These are phyloP conservation scores for Lepidonotus clava DNA, from an alignment of 2,888 invertebrate species.

Conservation along the genomic window DNA sequence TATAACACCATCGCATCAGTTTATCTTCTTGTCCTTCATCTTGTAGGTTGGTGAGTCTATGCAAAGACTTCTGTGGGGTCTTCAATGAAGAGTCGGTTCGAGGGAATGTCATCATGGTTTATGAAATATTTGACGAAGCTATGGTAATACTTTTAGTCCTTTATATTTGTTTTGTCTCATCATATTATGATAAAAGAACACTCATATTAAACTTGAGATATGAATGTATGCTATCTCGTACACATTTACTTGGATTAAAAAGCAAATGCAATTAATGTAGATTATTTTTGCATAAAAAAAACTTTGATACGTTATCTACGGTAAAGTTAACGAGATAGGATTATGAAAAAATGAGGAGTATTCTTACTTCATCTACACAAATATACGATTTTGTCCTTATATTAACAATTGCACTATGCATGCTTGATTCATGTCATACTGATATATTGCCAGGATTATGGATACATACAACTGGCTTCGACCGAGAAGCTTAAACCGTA, in stretches of 20 bases:
- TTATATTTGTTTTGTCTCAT: too few species aligned
- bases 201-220: too few species aligned
- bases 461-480: constrained; percentile 73
- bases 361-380: not conserved
- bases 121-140: constrained; percentile 74
- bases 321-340: too few species aligned
- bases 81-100: constrained; percentile 73
- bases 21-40: not conserved
- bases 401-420: too few species aligned
- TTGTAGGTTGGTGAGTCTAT: constrained; percentile 72
- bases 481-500: constrained; percentile 76
- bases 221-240: too few species aligned
- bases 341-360: not conserved
- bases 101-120: constrained; percentile 71
- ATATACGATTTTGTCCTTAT: too few species aligned
- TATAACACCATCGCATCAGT: not conserved
- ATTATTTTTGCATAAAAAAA: too few species aligned
- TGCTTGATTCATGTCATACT: not conserved
- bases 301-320: too few species aligned
- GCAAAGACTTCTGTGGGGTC: constrained; percentile 78
- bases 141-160: too few species aligned
- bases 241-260: too few species aligned
- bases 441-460: constrained; percentile 69
- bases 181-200: too few species aligned
- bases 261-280: too few species aligned